Percentiles rank a stretch among this genome's conserved stretches.
phyloP scores from a whole-genome alignment of 1,140 invertebrate species.

The Cotesia chilonis region DNA sequence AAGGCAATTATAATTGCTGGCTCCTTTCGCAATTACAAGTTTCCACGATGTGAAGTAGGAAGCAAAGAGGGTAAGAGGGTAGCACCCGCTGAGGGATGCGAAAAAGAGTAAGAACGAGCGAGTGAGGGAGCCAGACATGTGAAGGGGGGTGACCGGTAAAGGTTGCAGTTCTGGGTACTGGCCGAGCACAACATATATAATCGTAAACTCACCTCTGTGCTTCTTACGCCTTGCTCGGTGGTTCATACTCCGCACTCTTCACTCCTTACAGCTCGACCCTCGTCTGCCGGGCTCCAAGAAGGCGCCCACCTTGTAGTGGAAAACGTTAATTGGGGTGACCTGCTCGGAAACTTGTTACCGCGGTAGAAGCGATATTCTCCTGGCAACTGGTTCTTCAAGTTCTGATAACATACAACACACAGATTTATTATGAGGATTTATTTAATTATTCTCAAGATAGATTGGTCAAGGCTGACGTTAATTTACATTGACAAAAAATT shows the following conservation, averaged over 20 bases:
- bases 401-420: background rate
- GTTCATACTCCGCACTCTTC: too few relatives aligned
- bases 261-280: constrained; percentile 19
- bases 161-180: too few relatives aligned
- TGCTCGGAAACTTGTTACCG: constrained; percentile 66
- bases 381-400: background rate
- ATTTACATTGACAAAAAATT: too few relatives aligned
- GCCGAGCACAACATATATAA: too few relatives aligned
- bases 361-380: constrained; percentile 58
- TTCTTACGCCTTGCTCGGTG: background rate
- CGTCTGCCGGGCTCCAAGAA: constrained; percentile 17
- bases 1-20: constrained; percentile 66
- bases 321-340: constrained; percentile 68
- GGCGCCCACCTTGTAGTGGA: constrained; percentile 44
- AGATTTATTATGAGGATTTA: too few relatives aligned
- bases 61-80: constrained; percentile 20
- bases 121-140: constrained; percentile 11
- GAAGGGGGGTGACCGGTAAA: constrained; percentile 17
- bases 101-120: constrained; percentile 28
- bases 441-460: too few relatives aligned
- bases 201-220: background rate
- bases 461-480: too few relatives aligned
- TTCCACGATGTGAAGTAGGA: constrained; percentile 52
- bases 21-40: constrained; percentile 68
- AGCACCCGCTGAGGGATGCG: constrained; percentile 12